Evolutionary conservation across 2,797 vertebrate genomes (phyloP), one percentile per base, ranked within the genome.

Genomic region (Halcyon smyrnensis): DNA sequence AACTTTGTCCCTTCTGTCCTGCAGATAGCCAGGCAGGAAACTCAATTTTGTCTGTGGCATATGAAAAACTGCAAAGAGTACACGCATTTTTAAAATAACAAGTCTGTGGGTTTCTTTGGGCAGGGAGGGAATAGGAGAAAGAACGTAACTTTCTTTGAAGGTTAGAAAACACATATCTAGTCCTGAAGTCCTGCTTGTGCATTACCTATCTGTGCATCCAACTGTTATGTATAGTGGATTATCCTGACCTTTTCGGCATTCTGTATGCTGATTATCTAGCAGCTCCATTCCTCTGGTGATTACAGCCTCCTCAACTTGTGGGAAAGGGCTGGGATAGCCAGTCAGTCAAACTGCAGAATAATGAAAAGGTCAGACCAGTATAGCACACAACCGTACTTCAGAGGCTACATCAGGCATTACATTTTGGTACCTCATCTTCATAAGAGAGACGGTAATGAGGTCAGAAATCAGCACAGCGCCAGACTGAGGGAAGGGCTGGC

Each of bases 291-390:
- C 84, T 95, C 74, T 12, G 53, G 25, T 74, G 60, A 19, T 94
- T 91, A 82, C 46, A 88, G 56, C 24, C 81, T 54, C 68, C 76
- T 77, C 75, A 37, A 39, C 46, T 43, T 87, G 71, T 37, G 80
- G 84, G 51, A 43, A 64, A 71, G 83, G 34, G 75, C 68, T 56
- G 91, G 84, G 34, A 23, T 5, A 65, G 83, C 69, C 87, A 85
- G 46, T 89, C 95, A 94, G 36, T 92, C 95, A 71, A 88, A 87
- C 46, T 43, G 73, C 77, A 70, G 59, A 78, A 81, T 73, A 91
- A 64, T 53, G 76, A 95, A 97, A 97, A 97, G 96, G 96, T 97
- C 96, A 95, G 82, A 71, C 53, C 63, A 30, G 65, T 21, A 87
- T 10, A 84, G 71, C 82, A 85, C 14, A 20, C 79, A 65, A 37